These are phyloP conservation scores for Thunnus albacares DNA, from an alignment of 2,797 vertebrate species.

Conservation along the genomic window DNA sequence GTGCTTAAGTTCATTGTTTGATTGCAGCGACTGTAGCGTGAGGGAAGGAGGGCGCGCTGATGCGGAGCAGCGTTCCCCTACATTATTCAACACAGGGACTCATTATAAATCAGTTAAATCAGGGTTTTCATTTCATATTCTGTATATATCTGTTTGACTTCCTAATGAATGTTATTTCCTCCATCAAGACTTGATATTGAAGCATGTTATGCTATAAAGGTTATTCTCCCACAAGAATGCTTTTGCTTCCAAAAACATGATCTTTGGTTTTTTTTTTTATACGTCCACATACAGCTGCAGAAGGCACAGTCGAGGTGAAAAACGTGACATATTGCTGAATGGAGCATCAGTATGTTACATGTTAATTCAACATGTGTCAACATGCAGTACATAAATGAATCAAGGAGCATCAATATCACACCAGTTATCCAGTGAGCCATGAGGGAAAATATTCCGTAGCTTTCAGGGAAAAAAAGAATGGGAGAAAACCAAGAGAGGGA, in stretches of 20 bases:
- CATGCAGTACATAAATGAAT: slow-evolving; percentile 15
- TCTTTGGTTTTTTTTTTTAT: slow-evolving; percentile 23
- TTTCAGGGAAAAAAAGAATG: slow-evolving; percentile 9
- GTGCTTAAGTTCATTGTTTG: slow-evolving; percentile 65
- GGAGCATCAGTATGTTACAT: slow-evolving; percentile 11
- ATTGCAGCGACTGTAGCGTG: slow-evolving; percentile 43
- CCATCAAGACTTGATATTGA: slow-evolving; percentile 52
- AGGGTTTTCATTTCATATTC: slow-evolving; percentile 69
- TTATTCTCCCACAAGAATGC: slow-evolving; percentile 43
- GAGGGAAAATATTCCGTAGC: background rate
- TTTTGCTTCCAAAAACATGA: slow-evolving; percentile 12
- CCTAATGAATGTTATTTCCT: slow-evolving; percentile 63
- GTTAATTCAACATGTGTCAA: slow-evolving; percentile 16
- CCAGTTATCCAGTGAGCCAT: background rate
- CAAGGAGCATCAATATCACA: slow-evolving; percentile 13
- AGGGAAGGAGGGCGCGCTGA: slow-evolving; percentile 48
- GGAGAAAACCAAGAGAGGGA: slow-evolving; percentile 19
- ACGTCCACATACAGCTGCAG: slow-evolving; percentile 25
- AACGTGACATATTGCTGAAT: slow-evolving; percentile 36
- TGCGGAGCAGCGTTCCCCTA: slow-evolving; percentile 45
- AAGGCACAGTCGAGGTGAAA: slow-evolving; percentile 3
- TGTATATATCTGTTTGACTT: slow-evolving; percentile 61
- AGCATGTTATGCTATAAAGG: slow-evolving; percentile 50
- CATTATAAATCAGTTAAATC: slow-evolving; percentile 73
- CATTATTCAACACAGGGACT: slow-evolving; percentile 79